A percentile compares a stretch with the other conserved stretches of the same genome.
phyloP scores from a whole-genome alignment of 2,113 vertebrate species.

The Rhinolophus ferrumequinum region DNA sequence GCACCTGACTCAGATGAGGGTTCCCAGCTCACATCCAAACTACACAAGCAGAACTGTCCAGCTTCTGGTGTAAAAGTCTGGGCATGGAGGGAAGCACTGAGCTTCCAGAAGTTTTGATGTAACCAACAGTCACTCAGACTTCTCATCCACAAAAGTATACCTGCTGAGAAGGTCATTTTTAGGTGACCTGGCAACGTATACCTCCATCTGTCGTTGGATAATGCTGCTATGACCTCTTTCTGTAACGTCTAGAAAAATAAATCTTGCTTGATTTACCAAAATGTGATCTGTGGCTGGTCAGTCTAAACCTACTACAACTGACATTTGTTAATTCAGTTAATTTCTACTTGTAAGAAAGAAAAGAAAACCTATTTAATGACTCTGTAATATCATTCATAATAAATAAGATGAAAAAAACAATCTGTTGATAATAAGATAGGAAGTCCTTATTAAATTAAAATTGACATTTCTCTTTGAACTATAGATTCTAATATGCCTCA shows the following conservation, averaged over 20 bases:
- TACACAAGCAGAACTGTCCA: neutral
- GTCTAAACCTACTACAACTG: slow-evolving; percentile 33
- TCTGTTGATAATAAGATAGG: slow-evolving; percentile 46
- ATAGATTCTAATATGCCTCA: slow-evolving; percentile 28
- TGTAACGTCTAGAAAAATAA: slow-evolving; percentile 49
- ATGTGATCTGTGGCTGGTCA: neutral
- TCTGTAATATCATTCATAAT: slow-evolving; percentile 39
- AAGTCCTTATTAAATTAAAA: slow-evolving; percentile 69
- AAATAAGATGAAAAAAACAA: slow-evolving; percentile 60
- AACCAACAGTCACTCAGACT: neutral
- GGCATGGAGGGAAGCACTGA: neutral
- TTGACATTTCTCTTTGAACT: slow-evolving; percentile 43
- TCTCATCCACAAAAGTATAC: neutral
- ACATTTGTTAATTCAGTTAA: slow-evolving; percentile 57
- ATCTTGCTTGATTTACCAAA: slow-evolving; percentile 7
- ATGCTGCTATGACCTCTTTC: slow-evolving; percentile 21
- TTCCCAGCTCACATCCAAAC: neutral
- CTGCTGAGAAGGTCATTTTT: neutral
- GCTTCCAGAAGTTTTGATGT: neutral
- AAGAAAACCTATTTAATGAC: slow-evolving; percentile 57
- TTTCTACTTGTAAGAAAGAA: slow-evolving; percentile 47
- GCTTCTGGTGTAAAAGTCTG: neutral
- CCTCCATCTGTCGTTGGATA: neutral
- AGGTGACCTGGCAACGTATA: neutral
- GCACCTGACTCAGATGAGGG: neutral